Base-by-base conservation (phyloP, 2,113 vertebrate species). In the Trogon melanurus region DNA sequence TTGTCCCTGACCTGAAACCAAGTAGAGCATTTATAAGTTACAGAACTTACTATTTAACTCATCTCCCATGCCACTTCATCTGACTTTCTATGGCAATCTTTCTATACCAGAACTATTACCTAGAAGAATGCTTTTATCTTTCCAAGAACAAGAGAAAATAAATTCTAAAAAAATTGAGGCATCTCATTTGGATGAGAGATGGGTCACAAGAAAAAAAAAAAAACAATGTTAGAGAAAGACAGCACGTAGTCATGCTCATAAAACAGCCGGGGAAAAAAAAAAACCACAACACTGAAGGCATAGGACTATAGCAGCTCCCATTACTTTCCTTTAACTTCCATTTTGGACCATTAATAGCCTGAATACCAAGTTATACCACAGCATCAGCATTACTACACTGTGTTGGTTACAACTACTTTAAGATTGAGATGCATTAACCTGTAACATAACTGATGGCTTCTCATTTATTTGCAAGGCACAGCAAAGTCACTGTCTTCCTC, bases 1-100 rank as follows among this genome's bases (percentile, higher is more conserved):
- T 87, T 99, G 98, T 90, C 98, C 97, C 97, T 98, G 98, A 96
- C 98, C 98, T 99, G 91, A 96, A 98, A 96, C 58, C 56, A 96
- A 95, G 90, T 1, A 75, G 0, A 89, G 20, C n/a, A 62, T 36
- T 41, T 12, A 0, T 64, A 78, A 94, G 38, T 70, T 60, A 54
- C 5, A 30, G 19, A 85, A 58, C 11, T 75, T 62, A 19, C 0
- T 64, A 36, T 41, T 41, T 41, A 32, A 56, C 26, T 54, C 44
- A 27, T 57, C 30, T 81, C 26, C 25, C 16, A 17, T 3, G 4
- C 16, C 26, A 36, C 47, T 34, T 65, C 5, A 61, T 22, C 11
- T 22, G 32, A 25, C 32, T 41, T 26, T 10, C 34, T 62, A 30
- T 3, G 5, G 21, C 20, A 44, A 26, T 34, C 30, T 71, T 66